These are phyloP conservation scores for Siniperca knerii DNA, from an alignment of 2,113 vertebrate genomes.

Conservation along the genomic window DNA sequence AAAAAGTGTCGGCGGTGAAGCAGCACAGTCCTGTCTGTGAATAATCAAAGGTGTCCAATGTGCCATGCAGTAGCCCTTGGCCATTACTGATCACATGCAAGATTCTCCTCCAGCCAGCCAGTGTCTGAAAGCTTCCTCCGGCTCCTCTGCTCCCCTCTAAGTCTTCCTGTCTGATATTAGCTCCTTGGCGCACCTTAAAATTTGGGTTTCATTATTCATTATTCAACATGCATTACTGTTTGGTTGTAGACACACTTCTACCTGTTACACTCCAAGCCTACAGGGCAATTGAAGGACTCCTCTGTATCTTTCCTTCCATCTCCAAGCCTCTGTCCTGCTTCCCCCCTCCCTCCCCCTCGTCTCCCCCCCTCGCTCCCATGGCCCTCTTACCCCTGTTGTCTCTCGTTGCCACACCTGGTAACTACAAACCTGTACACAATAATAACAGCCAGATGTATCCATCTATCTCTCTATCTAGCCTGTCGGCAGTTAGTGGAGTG, in stretches of 20 bases:
- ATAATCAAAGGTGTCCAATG: constrained; percentile 60
- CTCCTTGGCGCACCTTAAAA: constrained; percentile 57
- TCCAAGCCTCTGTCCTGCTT: constrained; percentile 1
- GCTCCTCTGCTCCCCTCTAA: constrained; percentile 43
- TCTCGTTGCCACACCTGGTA: constrained; percentile 77
- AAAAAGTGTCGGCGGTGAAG: constrained; percentile 5
- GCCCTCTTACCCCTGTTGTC: constrained; percentile 49
- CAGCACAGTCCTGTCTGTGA: constrained; percentile 14
- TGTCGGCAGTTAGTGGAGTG: constrained; percentile 84
- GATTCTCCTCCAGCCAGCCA: constrained; percentile 43
- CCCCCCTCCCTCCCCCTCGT: neutral
- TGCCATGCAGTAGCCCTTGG: constrained; percentile 36
- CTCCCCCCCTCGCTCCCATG: neutral
- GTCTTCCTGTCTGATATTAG: constrained; percentile 68
- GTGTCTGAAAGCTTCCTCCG: constrained; percentile 44
- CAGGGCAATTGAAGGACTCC: constrained; percentile 71
- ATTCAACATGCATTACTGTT: constrained; percentile 58
- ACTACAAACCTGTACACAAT: constrained; percentile 87
- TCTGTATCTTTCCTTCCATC: constrained; percentile 65
- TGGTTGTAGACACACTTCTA: constrained; percentile 47
- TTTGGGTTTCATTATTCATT: constrained; percentile 68
- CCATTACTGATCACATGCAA: constrained; percentile 44
- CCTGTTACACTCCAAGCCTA: constrained; percentile 57
- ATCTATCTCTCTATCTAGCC: constrained; percentile 86
- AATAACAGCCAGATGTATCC: constrained; percentile 82